Evolutionary conservation across 2,888 invertebrate species (phyloP).

Genomic region (Minunthozetes semirufus): DNA sequence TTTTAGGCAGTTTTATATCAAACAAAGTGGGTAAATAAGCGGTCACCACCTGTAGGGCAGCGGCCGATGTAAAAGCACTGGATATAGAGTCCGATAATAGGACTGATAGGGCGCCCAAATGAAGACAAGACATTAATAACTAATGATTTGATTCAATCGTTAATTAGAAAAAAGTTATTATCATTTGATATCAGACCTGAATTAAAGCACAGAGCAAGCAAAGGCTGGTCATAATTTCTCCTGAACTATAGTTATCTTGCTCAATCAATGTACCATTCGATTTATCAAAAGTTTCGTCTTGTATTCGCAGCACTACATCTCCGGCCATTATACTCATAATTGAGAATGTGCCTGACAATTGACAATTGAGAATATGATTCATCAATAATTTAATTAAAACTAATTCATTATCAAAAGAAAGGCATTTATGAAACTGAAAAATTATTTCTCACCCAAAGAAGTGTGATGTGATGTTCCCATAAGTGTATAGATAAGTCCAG

Average conservation of each 20-base stretch:
- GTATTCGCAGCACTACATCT: slow-evolving; percentile 57
- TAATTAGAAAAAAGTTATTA: not conserved
- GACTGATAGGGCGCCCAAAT: slow-evolving; percentile 66
- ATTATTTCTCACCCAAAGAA: slow-evolving; percentile 63
- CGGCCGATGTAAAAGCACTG: slow-evolving; percentile 79
- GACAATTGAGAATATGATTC: too few relatives aligned
- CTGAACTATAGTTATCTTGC: slow-evolving; percentile 33
- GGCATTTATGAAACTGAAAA: too few relatives aligned
- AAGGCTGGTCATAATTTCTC: slow-evolving; percentile 37
- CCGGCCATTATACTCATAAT: slow-evolving; percentile 85
- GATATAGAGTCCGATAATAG: slow-evolving; percentile 72
- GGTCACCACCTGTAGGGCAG: slow-evolving; percentile 73
- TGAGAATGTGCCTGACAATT: slow-evolving; percentile 58
- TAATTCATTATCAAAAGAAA: not conserved
- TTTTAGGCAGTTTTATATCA: slow-evolving; percentile 47
- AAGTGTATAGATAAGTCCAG: slow-evolving; percentile 73
- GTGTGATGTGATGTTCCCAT: slow-evolving; percentile 82
- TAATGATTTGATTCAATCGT: not conserved
- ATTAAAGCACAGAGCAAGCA: slow-evolving; percentile 36
- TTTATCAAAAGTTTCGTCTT: not conserved
- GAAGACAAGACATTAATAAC: slow-evolving; percentile 67
- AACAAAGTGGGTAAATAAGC: slow-evolving; percentile 59
- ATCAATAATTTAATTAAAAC: too few relatives aligned
- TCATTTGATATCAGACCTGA: slow-evolving; percentile 42
- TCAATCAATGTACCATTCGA: not conserved